A percentile compares a stretch with the other conserved stretches of the same genome.
phyloP scores from a whole-genome alignment of 2,113 vertebrate genomes.

The Hippolais icterina region DNA sequence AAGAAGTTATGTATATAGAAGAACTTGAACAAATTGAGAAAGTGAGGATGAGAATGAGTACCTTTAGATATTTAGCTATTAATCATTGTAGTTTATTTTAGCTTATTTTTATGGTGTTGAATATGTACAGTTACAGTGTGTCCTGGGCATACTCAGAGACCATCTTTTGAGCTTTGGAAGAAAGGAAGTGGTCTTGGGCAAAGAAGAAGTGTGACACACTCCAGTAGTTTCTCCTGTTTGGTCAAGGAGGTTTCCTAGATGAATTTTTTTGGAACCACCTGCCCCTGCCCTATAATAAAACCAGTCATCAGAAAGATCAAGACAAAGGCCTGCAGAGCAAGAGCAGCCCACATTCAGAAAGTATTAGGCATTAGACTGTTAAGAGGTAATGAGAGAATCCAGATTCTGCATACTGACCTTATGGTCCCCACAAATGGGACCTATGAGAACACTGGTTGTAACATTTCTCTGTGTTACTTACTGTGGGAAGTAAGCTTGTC shows the following conservation, averaged over 20 bases:
- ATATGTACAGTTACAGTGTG: neutral
- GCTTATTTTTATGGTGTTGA: neutral
- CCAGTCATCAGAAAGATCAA: neutral
- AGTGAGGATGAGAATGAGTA: neutral
- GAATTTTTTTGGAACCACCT: neutral
- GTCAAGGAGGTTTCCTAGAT: neutral
- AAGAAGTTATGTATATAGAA: neutral
- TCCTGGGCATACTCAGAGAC: neutral
- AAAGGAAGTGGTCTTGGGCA: neutral
- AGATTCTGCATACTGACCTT: neutral
- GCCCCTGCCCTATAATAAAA: neutral
- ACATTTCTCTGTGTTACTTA: neutral
- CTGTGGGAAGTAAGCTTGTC: neutral
- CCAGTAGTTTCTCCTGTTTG: neutral
- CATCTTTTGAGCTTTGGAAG: neutral
- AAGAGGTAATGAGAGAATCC: neutral
- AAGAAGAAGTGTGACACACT: rapidly evolving
- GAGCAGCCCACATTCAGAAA: neutral
- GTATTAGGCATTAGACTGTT: neutral
- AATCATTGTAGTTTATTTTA: neutral
- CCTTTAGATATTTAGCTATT: neutral
- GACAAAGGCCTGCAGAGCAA: neutral
- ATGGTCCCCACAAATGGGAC: neutral
- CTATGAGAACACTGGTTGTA: neutral
- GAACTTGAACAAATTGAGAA: neutral